Evolutionary conservation across 1,140 invertebrate species (phyloP), one percentile per base, ranked within the genome.

Genomic region (Orussus abietinus): DNA sequence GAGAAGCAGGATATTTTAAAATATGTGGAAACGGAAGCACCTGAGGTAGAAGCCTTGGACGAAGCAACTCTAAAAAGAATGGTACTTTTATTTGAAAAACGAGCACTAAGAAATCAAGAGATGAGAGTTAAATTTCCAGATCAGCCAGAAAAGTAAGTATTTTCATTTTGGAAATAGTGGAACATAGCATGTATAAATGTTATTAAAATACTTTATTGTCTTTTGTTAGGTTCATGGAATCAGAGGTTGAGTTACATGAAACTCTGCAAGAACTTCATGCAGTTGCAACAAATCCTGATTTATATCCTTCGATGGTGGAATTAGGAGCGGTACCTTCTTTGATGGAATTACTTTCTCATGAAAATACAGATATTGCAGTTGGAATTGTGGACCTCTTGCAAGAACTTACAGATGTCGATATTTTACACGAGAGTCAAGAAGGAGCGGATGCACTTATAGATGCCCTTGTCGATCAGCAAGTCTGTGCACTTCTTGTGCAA

Each of bases 71-170:
- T 98, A 1, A 96, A 96, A 60, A 85, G 88, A 64, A 81, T 97
- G 60, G 80, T 97, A 21, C 71, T 96, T 10, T 77, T 88, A 31
- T 96, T 99, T 77, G 96, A 99, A 63, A 98, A 98, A 62, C 82
- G 88, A 62, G 85, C 88, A 28, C 74, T 96, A 0, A 93, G 87
- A 69, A 99, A 99, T 69, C 88, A 96, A 65, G 96, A 99, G 76
- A 92, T 97, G 85, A 80, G 97, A 54, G 97, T 99, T 1, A 99
- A 99, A 72, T 98, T 94, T 75, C 89, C 94, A 2, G 96, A 98
- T 69, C 83, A 89, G 54, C 92, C 97, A 26, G 91, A 97, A 64
- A 96, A 96, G 82, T 85, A 72, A 64, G 55, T 55, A 12, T 18
- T 28, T 11, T n/a, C n/a, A 19, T 39, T 6, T 36, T 9, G 12